Evolutionary conservation across 2,113 vertebrate genomes (phyloP).

Genomic region (Felis chaus): DNA sequence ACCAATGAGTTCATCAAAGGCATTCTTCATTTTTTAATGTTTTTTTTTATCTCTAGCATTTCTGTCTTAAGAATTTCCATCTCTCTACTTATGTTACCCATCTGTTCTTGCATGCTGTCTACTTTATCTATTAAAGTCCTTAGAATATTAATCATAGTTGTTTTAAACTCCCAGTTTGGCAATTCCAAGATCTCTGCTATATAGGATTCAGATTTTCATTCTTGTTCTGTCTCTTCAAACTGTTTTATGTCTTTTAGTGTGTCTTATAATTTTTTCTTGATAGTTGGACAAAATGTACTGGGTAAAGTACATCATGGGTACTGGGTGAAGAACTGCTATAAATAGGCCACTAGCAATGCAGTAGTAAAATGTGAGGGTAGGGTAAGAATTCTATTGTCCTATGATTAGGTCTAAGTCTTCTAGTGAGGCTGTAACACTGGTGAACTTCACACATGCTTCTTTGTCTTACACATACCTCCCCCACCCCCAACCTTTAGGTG

Average conservation of each 20-base stretch:
- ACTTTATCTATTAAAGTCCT: neutral
- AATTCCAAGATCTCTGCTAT: neutral
- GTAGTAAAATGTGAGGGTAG: neutral
- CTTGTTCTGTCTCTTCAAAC: neutral
- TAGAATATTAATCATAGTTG: neutral
- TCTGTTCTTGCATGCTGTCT: neutral
- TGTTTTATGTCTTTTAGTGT: neutral
- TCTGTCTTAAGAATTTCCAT: neutral
- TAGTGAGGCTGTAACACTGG: neutral
- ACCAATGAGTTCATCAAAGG: neutral
- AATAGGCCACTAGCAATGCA: neutral
- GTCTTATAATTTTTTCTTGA: neutral
- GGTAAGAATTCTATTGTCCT: neutral
- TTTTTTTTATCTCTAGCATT: neutral
- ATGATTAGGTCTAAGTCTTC: neutral
- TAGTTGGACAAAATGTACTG: neutral
- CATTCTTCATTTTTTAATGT: neutral
- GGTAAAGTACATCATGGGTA: neutral
- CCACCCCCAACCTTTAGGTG: neutral
- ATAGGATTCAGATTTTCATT: neutral
- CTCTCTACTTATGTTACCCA: neutral
- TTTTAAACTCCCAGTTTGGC: neutral
- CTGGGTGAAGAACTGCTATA: neutral
- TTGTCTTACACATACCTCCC: neutral
- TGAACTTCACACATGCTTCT: neutral